Percentiles rank a stretch among this genome's conserved stretches.
phyloP scores from a whole-genome alignment of 2,113 vertebrate genomes.

The Cepphus grylle region DNA sequence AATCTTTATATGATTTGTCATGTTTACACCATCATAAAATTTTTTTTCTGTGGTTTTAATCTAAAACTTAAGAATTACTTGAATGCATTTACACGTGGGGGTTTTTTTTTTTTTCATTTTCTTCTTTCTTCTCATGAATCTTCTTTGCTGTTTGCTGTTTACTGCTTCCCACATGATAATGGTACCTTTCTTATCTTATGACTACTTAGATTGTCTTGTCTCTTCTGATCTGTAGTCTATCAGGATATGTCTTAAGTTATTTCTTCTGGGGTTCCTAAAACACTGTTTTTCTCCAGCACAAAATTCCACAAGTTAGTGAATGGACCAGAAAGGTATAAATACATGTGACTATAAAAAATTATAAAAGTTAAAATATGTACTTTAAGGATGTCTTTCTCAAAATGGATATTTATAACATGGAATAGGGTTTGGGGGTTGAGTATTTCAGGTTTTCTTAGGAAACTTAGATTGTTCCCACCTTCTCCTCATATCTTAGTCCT shows the following conservation, averaged over 20 bases:
- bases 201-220: not conserved
- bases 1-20: not conserved
- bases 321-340: not conserved
- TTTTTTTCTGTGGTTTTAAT: not conserved
- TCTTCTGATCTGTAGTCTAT: not conserved
- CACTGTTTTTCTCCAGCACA: not conserved
- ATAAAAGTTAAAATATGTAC: not conserved
- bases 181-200: not conserved
- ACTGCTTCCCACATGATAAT: not conserved
- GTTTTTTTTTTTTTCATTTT: not conserved
- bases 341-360: not conserved
- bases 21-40: not conserved
- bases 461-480: not conserved
- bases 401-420: not conserved
- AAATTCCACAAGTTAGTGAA: not conserved
- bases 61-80: not conserved
- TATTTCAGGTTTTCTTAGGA: not conserved
- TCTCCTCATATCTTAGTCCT: not conserved
- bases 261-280: not conserved
- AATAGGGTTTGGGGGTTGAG: not conserved
- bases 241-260: not conserved
- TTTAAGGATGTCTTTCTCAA: not conserved
- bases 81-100: fast-evolving
- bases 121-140: not conserved
- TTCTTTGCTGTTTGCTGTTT: not conserved